These are phyloP conservation scores for Oligia latruncula DNA, from an alignment of 2,888 invertebrate genomes.

Conservation along the genomic window DNA sequence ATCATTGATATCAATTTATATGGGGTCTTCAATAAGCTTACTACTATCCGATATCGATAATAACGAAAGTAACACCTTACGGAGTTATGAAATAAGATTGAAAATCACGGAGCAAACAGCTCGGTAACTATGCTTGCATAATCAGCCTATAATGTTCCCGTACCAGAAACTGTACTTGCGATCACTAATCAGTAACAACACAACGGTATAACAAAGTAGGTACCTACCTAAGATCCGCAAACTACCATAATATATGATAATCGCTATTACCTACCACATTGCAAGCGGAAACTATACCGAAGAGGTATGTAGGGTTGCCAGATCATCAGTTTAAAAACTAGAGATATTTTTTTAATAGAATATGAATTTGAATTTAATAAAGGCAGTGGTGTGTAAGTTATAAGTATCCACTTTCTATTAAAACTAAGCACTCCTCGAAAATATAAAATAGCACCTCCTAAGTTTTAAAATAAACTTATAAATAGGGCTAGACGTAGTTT, in stretches of 20 bases:
- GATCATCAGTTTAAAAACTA: background rate
- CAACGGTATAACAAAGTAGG: background rate
- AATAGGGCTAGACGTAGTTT: background rate
- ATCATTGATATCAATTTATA: background rate
- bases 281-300: constrained; percentile 3
- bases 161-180: background rate
- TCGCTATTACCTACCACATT: background rate
- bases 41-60: background rate
- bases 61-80: background rate
- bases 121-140: background rate
- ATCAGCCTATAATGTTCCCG: background rate
- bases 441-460: too few relatives aligned
- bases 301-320: background rate
- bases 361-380: background rate
- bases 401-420: background rate
- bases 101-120: background rate
- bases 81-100: background rate
- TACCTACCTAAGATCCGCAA: background rate
- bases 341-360: background rate
- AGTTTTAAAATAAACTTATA: background rate
- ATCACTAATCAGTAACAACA: background rate
- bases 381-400: background rate
- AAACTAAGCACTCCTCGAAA: background rate
- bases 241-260: constrained; percentile 7
- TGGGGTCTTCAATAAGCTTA: too few relatives aligned